phyloP scores from a whole-genome alignment of 2,888 invertebrate genomes.

The Plusia festucae region DNA sequence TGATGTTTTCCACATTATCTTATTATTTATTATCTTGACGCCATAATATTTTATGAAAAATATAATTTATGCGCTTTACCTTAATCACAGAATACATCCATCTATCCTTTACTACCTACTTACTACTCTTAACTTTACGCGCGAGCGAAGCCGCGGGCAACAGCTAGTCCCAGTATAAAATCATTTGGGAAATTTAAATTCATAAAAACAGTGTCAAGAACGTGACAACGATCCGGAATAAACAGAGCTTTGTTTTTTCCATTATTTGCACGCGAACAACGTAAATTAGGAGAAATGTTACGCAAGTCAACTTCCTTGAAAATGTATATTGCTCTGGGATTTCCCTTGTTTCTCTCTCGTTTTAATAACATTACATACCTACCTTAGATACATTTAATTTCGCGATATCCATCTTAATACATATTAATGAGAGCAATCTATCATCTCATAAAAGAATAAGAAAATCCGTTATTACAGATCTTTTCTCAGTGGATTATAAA shows the following conservation, averaged over 20 bases:
- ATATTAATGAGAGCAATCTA: conserved; percentile 18
- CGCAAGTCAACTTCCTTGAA: conserved; percentile 17
- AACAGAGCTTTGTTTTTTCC: conserved; percentile 1
- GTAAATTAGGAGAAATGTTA: conserved; percentile 7
- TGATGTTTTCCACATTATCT: no score
- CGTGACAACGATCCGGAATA: background rate
- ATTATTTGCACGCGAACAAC: conserved; percentile 9
- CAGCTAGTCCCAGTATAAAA: no score
- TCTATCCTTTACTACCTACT: no score
- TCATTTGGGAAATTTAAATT: background rate
- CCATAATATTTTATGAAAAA: no score
- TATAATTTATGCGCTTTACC: no score
- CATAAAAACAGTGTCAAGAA: background rate
- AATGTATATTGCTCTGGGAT: conserved; percentile 27
- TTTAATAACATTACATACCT: conserved; percentile 15
- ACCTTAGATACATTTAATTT: conserved; percentile 20
- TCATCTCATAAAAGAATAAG: conserved; percentile 28
- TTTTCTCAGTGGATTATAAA: conserved; percentile 9
- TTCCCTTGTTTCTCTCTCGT: conserved; percentile 18
- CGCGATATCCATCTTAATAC: conserved; percentile 10
- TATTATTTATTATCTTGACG: no score
- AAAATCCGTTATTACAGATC: conserved; percentile 22
- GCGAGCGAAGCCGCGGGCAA: no score
- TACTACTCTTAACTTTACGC: no score
- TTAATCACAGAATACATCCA: no score